A percentile compares a stretch with the other conserved stretches of the same genome.
Conservation (phyloP, 2,888 invertebrate species). For the Pollenia angustigena region DNA sequence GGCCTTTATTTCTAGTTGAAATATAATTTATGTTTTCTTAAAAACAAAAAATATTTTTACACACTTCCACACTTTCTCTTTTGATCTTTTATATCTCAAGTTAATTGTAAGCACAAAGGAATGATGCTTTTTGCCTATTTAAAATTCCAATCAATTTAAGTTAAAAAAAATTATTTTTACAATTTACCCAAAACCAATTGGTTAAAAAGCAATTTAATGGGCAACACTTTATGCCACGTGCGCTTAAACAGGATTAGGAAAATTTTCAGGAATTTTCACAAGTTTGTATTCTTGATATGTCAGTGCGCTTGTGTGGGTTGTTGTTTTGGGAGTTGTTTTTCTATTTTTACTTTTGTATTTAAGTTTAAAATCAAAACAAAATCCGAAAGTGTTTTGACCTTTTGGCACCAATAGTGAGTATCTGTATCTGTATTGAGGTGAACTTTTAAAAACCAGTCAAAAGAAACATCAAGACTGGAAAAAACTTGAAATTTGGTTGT, state of each 20-base stretch:
- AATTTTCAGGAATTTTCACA: slow-evolving; percentile 8
- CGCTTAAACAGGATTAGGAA: background rate
- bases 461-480: no score
- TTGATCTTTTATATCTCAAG: background rate
- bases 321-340: background rate
- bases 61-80: background rate
- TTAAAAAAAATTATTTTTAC: slow-evolving; percentile 4
- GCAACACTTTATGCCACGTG: slow-evolving; percentile 39
- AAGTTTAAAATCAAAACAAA: slow-evolving; percentile 25
- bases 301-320: background rate
- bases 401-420: slow-evolving; percentile 19
- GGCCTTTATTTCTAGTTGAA: background rate
- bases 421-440: background rate
- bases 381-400: slow-evolving; percentile 42
- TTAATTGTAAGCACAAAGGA: background rate
- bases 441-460: no score
- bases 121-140: background rate
- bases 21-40: no score
- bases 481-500: no score
- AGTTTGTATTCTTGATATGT: background rate
- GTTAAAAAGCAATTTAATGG: slow-evolving; percentile 65
- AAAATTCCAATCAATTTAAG: slow-evolving; percentile 24
- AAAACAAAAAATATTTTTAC: background rate
- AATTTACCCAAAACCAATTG: slow-evolving; percentile 60
- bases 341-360: slow-evolving; percentile 9